Evolutionary conservation across 1,140 invertebrate genomes (phyloP), one percentile per base, ranked within the genome.

Genomic region (Sycophila sp.): DNA sequence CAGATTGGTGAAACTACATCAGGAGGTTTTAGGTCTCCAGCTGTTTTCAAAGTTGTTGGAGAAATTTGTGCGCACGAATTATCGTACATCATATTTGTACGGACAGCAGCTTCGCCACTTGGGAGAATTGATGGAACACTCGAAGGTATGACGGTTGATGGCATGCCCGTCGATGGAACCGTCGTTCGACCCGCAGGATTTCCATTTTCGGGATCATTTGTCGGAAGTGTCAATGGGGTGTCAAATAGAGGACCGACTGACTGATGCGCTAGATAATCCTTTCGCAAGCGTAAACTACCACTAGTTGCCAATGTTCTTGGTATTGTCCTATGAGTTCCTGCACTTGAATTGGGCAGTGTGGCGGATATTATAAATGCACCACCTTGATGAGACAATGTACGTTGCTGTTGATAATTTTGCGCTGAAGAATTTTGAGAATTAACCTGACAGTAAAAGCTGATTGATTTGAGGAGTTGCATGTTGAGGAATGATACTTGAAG

Each of bases 301-400:
- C 82, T 86, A 3, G 84, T 86, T 1, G 82, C 82, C 24, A 86
- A 56, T 55, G 80, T 87, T 42, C 86, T 81, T 22, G 87, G 87
- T 40, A 88, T 88, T 2, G 87, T 88, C 19, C 87, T 82, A 74
- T 88, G 87, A 1, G 79, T 75, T 5, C 76, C 76, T 13, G 79
- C 69, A 42, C 66, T 78, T 0, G 84, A 78, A 75, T 80, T 85
- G 5, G 81, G 78, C 51, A 85, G 62, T n/a, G 78, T 83, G 1
- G 84, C 77, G 6, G 84, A 86, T 77, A 86, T 86, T 4, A 84
- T 86, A 38, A 84, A 86, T 1, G 84, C 83, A 19, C 79, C 81
- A 19, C 75, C 78, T 69, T 81, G 80, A 11, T 80, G 75, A n/a
- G 83, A 80, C 34, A 85, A 73, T 1, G 81, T 80, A 4, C 83